Conservation (phyloP, 1,140 invertebrate genomes). For the Magallana ariakensis region DNA sequence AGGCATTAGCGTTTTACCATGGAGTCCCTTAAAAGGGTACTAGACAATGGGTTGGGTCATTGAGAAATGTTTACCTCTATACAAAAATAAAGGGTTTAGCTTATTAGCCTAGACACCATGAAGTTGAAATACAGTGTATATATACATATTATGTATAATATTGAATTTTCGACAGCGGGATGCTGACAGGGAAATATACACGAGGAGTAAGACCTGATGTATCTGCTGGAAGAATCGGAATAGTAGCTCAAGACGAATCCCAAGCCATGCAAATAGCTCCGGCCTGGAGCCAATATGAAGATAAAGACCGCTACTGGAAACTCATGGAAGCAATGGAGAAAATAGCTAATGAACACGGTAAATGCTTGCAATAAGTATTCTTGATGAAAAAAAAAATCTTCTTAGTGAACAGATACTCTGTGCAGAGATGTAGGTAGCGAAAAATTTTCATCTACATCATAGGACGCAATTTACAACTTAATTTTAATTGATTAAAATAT, state of each 20-base stretch:
- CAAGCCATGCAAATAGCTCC: conserved; percentile 56
- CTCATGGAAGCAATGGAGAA: conserved; percentile 52
- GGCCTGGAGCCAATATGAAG: conserved; percentile 58
- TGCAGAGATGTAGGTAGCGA: too few relatives aligned
- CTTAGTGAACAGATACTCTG: too few relatives aligned
- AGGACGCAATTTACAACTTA: background rate
- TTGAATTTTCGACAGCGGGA: background rate
- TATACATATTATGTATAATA: background rate
- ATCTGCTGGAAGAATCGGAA: conserved; percentile 53
- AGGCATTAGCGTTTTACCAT: conserved; percentile 67
- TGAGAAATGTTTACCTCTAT: too few relatives aligned
- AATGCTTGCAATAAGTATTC: too few relatives aligned
- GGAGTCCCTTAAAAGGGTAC: conserved; percentile 65
- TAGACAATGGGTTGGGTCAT: background rate
- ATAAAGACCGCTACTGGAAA: conserved; percentile 60
- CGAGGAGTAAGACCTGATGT: conserved; percentile 49
- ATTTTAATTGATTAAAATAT: background rate
- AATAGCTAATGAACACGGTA: conserved; percentile 55
- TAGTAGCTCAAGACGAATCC: conserved; percentile 55
- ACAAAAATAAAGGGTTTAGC: too few relatives aligned
- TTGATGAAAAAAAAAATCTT: too few relatives aligned
- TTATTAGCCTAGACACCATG: background rate
- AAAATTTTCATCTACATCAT: too few relatives aligned
- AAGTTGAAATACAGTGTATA: background rate
- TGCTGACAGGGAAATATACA: conserved; percentile 61